These are phyloP conservation scores for Prunella fulvescens DNA, from an alignment of 2,113 vertebrate genomes.

Conservation along the genomic window DNA sequence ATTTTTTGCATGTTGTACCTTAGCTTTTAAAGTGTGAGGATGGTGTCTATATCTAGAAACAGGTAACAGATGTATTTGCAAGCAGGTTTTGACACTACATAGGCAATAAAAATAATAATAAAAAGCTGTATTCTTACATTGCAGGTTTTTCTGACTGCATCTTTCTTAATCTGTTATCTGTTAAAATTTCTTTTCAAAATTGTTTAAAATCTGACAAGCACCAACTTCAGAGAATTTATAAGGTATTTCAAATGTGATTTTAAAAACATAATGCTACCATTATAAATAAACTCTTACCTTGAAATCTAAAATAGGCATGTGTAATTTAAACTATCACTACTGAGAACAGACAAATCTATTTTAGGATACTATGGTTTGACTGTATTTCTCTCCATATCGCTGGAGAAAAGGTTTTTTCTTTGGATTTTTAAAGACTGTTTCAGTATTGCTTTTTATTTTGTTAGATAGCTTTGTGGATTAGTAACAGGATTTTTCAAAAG, in stretches of 20 bases:
- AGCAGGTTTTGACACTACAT: neutral
- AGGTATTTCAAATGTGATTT: neutral
- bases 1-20: neutral
- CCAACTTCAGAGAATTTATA: neutral
- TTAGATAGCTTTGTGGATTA: neutral
- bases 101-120: neutral
- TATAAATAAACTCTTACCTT: constrained; percentile 10
- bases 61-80: neutral
- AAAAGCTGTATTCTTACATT: neutral
- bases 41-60: neutral
- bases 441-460: neutral
- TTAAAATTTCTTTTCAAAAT: constrained; percentile 10
- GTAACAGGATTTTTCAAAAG: neutral
- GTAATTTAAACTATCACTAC: constrained; percentile 32
- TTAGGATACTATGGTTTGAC: neutral
- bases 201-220: neutral
- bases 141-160: neutral
- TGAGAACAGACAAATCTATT: constrained; percentile 10
- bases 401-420: neutral
- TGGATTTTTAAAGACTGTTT: neutral
- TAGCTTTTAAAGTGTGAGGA: neutral
- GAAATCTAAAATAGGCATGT: neutral
- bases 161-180: neutral
- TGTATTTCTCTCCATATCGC: neutral
- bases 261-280: neutral